A percentile compares a stretch with the other conserved stretches of the same genome.
Conservation (phyloP, 30 jellyfish, hydroid and myxozoan genomes). For the Cassiopea andromeda region DNA sequence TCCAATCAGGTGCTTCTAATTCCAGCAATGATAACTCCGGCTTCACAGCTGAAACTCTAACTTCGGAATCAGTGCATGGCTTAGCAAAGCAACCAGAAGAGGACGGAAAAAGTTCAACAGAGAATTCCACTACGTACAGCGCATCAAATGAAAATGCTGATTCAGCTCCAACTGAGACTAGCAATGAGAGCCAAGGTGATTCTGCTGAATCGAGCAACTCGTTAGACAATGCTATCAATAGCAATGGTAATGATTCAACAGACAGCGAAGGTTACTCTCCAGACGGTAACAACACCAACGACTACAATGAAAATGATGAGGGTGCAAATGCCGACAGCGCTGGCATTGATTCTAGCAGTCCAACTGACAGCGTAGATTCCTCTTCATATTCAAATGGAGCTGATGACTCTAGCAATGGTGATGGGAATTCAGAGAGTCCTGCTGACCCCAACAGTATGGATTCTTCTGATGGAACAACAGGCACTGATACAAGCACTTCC, state of each 20-base stretch:
- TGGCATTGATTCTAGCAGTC: constrained; percentile 1
- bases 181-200: constrained; percentile 2
- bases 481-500: constrained; percentile 7
- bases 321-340: constrained; percentile 2
- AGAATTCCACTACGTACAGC: neutral
- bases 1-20: constrained; percentile 23
- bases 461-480: constrained; percentile 11
- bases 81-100: constrained; percentile 39
- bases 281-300: neutral
- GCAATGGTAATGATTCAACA: neutral
- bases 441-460: constrained; percentile 8
- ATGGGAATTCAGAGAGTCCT: constrained; percentile 26
- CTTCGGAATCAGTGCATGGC: constrained; percentile 53
- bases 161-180: constrained; percentile 9
- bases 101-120: constrained; percentile 4
- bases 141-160: constrained; percentile 28
- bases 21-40: neutral
- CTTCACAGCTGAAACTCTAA: constrained; percentile 62
- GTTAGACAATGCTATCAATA: neutral
- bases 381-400: constrained; percentile 5
- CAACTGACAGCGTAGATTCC: neutral
- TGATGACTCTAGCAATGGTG: constrained; percentile 13
- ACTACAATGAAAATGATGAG: neutral
- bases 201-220: neutral
- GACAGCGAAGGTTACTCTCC: constrained; percentile 1